These are phyloP conservation scores for Merodon equestris DNA, from an alignment of 2,888 invertebrate genomes.

Conservation along the genomic window DNA sequence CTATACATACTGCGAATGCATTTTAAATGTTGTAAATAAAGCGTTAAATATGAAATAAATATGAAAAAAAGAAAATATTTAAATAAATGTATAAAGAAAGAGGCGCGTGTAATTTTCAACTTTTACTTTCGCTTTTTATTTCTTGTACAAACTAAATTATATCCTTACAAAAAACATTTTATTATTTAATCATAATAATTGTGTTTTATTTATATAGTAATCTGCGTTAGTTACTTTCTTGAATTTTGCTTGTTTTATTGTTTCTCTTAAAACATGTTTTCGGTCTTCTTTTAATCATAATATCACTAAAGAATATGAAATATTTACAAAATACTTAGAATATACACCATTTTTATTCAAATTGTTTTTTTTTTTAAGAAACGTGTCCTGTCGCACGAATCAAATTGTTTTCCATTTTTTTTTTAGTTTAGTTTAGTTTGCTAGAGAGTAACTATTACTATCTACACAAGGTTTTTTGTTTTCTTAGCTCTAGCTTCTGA, in stretches of 20 bases:
- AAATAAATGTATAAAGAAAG: too few species aligned
- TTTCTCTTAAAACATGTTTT: conserved; percentile 36
- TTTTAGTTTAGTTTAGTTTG: conserved; percentile 20
- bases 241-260: conserved; percentile 20
- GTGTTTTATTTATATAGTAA: conserved; percentile 57
- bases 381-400: conserved; percentile 56
- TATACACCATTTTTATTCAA: conserved; percentile 51
- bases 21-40: conserved; percentile 31
- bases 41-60: conserved; percentile 1
- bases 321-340: conserved; percentile 66
- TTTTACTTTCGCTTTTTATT: conserved; percentile 68
- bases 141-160: conserved; percentile 69
- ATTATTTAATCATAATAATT: conserved; percentile 60
- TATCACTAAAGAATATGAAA: conserved; percentile 69
- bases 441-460: conserved; percentile 53
- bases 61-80: conserved; percentile 16
- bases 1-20: conserved; percentile 8
- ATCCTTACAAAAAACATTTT: conserved; percentile 68
- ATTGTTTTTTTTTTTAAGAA: conserved; percentile 41
- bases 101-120: conserved; percentile 27
- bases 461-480: conserved; percentile 12
- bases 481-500: conserved; percentile 49
- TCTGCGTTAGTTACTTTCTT: conserved; percentile 53
- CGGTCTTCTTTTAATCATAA: conserved; percentile 54
- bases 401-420: conserved; percentile 34